Base-by-base conservation (phyloP, 1,140 invertebrate species). In the Lepidurus packardi region DNA sequence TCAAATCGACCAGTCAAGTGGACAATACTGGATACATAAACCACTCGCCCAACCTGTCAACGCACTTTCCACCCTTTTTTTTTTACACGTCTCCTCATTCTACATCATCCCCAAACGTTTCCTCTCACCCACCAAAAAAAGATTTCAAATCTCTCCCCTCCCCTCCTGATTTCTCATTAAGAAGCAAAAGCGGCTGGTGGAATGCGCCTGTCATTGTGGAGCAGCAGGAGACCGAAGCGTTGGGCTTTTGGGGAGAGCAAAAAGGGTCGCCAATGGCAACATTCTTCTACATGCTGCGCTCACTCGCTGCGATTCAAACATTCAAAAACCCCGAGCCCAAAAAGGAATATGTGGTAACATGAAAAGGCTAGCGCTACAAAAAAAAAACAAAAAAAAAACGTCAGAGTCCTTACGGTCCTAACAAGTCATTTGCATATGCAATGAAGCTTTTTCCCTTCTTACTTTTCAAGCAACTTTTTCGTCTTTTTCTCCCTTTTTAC, bases 351-450 rank as follows among this genome's bases (percentile, higher is more conserved):
- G 53, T 65, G 53, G 53, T 65, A 21, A 65, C 53, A 65, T 65
- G 53, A 65, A 65, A 65, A 65, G 53, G 53, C 53, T 65, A 65
- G 53, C 53, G 53, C 13, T n/a, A 65, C 53, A 65, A 65, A 65
- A 65, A 65, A 65, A 9, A 21, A 0, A 9, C 4, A 16, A 3
- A 65, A 21, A 65, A 65, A 65, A 65, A 65, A 65, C 0, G 53
- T 65, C 53, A 65, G 53, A 65, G 16, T 65, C 53, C 53, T 65
- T 65, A n/a, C 53, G 13, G 53, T 65, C 53, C 53, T 21, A 65
- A 65, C 53, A 65, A 65, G 53, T 65, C 53, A 65, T 65, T 65
- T 65, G 53, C 53, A 65, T 65, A 65, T n/a, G 53, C 53, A 65
- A 65, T 65, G n/a, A 65, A 65, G 53, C 53, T 65, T 65, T 65